Percentiles rank a stretch among this genome's conserved stretches.
Conservation (phyloP, 2,888 invertebrate species). For the Hypsopygia costalis region DNA sequence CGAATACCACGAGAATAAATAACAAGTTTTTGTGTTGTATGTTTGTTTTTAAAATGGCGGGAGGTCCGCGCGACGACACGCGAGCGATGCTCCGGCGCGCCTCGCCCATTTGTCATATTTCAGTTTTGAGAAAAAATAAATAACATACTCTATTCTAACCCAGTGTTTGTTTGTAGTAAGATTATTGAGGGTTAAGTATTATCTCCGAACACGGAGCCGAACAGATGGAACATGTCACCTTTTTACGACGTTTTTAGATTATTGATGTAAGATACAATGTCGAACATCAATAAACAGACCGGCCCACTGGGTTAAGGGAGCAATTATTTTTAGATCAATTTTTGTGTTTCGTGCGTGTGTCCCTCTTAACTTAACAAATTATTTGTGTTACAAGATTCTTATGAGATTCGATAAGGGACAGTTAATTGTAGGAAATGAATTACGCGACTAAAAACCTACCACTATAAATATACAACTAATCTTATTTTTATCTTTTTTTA, state of each 20-base stretch:
- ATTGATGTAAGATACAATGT: conserved; percentile 25
- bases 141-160: conserved; percentile 67
- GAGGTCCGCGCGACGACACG: conserved; percentile 79
- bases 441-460: no score
- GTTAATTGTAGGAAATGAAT: no score
- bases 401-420: no score
- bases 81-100: conserved; percentile 59
- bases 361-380: no score
- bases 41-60: conserved; percentile 81
- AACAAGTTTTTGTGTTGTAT: conserved; percentile 76
- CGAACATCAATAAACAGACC: conserved; percentile 4
- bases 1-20: conserved; percentile 75
- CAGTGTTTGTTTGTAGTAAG: conserved; percentile 69
- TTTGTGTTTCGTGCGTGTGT: conserved; percentile 10
- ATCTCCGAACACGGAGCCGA: conserved; percentile 51
- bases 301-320: neutral
- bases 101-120: conserved; percentile 78
- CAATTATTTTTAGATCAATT: conserved; percentile 1
- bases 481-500: no score
- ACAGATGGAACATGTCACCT: conserved; percentile 61
- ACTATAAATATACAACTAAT: no score
- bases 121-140: conserved; percentile 74
- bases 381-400: no score
- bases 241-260: conserved; percentile 37
- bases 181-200: conserved; percentile 73